phyloP scores from a whole-genome alignment of 2,888 invertebrate genomes.

The Thelaira solivaga region DNA sequence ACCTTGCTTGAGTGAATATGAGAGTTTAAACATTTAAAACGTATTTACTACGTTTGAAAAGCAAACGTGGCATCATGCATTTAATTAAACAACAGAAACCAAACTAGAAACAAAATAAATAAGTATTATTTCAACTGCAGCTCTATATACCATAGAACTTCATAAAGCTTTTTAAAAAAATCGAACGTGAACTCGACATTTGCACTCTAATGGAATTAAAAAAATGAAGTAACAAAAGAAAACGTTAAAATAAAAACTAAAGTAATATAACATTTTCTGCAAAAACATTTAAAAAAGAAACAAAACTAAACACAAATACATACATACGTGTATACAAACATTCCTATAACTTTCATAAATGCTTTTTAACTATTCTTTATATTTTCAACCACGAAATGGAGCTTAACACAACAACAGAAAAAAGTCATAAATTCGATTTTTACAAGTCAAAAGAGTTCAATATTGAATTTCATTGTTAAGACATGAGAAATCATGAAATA shows the following conservation, averaged over 20 bases:
- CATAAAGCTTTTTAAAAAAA: conserved; percentile 13
- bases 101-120: not conserved
- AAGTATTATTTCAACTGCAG: conserved; percentile 8
- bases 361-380: conserved; percentile 15
- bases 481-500: conserved; percentile 36
- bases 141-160: conserved; percentile 8
- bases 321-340: not conserved
- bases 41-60: not conserved
- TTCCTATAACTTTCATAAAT: conserved; percentile 1
- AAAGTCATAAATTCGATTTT: conserved; percentile 51
- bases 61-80: conserved; percentile 40
- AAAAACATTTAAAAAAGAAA: conserved; percentile 21
- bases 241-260: conserved; percentile 31
- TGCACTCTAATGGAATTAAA: conserved; percentile 44
- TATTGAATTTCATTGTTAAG: conserved; percentile 40
- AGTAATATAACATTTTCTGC: conserved; percentile 40
- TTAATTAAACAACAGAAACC: conserved; percentile 25
- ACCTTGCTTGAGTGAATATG: conserved; percentile 27
- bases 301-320: not conserved
- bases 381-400: conserved; percentile 37
- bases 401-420: conserved; percentile 15
- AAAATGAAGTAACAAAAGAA: conserved; percentile 17
- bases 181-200: conserved; percentile 59
- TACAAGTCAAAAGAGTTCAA: conserved; percentile 49
- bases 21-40: conserved; percentile 5